phyloP scores from a whole-genome alignment of 2,113 vertebrate species.

The Hydrochoerus hydrochaeris region DNA sequence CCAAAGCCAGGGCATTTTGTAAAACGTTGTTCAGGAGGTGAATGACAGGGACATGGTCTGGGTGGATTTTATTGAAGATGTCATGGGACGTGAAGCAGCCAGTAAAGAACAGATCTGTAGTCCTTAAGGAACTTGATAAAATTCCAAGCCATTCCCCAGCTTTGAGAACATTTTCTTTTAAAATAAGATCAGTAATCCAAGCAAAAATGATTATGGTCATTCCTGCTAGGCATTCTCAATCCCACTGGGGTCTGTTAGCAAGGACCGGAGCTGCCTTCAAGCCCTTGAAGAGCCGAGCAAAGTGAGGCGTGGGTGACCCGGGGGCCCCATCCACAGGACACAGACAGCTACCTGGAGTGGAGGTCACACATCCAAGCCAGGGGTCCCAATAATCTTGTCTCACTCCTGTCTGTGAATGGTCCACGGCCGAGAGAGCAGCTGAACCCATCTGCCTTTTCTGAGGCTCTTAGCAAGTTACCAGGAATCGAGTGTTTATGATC shows the following conservation, averaged over 20 bases:
- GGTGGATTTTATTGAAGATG: background rate
- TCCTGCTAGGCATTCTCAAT: background rate
- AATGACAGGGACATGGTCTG: background rate
- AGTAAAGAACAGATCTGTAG: background rate
- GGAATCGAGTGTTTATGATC: background rate
- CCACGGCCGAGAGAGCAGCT: slow-evolving; percentile 48
- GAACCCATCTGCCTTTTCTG: background rate
- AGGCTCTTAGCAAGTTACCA: slow-evolving; percentile 16
- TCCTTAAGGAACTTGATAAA: background rate
- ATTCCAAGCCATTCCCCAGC: background rate
- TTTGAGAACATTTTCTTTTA: slow-evolving; percentile 17
- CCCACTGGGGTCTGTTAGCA: background rate
- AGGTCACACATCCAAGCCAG: background rate
- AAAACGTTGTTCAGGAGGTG: background rate
- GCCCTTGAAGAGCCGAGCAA: background rate
- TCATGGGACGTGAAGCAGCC: background rate
- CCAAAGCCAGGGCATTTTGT: background rate
- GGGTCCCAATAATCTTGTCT: slow-evolving; percentile 44
- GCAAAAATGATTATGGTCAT: background rate
- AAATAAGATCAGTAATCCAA: background rate
- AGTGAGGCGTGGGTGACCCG: background rate
- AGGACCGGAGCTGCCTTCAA: slow-evolving; percentile 10
- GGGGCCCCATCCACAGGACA: background rate
- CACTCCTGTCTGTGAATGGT: slow-evolving; percentile 44
- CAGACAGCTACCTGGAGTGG: background rate